Conservation (phyloP, 2,888 invertebrate genomes). For the Mesoligia furuncula region DNA sequence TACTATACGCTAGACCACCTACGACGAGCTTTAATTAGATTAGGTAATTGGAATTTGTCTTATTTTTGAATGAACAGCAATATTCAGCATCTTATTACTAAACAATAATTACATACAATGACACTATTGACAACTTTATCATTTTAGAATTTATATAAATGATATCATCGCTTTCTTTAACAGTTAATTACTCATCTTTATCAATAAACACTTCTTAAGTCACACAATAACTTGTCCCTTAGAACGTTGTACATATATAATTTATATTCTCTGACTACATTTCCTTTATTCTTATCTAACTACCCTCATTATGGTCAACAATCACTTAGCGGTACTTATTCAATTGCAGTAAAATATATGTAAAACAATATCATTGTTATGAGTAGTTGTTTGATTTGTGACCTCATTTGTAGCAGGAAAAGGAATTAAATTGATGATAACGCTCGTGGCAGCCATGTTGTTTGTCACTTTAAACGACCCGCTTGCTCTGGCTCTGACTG, state of each 20-base stretch:
- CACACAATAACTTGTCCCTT: slow-evolving; percentile 42
- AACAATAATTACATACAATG: slow-evolving; percentile 56
- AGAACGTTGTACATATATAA: slow-evolving; percentile 12
- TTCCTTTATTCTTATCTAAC: slow-evolving; percentile 56
- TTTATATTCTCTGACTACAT: slow-evolving; percentile 8
- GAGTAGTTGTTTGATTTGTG: slow-evolving; percentile 82
- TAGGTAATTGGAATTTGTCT: not conserved
- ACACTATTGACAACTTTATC: slow-evolving; percentile 53
- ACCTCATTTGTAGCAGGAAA: slow-evolving; percentile 89
- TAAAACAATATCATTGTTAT: slow-evolving; percentile 69
- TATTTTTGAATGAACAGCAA: not conserved
- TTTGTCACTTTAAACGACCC: slow-evolving; percentile 71
- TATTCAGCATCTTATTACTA: slow-evolving; percentile 1
- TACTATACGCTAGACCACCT: slow-evolving; percentile 22
- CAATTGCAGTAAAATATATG: slow-evolving; percentile 54
- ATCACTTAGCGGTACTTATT: slow-evolving; percentile 44
- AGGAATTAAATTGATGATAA: slow-evolving; percentile 88
- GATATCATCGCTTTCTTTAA: slow-evolving; percentile 46
- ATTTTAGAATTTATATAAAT: slow-evolving; percentile 27
- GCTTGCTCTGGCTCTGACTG: slow-evolving; percentile 54
- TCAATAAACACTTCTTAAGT: slow-evolving; percentile 42
- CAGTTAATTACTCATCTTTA: slow-evolving; percentile 40
- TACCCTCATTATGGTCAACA: slow-evolving; percentile 63
- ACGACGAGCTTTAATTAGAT: slow-evolving; percentile 15
- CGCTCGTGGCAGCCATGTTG: slow-evolving; percentile 78